Conservation (phyloP, 2,888 invertebrate genomes). For the Seira sanloemensis region DNA sequence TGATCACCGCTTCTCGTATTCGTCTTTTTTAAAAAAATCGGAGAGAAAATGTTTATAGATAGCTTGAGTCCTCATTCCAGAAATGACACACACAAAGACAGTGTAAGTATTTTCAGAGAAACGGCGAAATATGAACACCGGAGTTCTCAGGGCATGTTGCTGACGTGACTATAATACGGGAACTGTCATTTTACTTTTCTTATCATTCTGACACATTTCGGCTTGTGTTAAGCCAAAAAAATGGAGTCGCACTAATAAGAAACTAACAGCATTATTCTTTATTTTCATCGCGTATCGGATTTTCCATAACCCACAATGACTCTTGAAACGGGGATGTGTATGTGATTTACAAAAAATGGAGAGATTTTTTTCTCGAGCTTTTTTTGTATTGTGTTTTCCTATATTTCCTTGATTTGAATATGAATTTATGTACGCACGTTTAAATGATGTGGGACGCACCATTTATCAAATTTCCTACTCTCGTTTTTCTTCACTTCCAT, state of each 20-base stretch:
- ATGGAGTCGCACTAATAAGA: neutral
- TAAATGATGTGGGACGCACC: too few relatives aligned
- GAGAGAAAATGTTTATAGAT: neutral
- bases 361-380: neutral
- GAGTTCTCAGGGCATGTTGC: too few relatives aligned
- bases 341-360: neutral
- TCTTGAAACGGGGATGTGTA: slow-evolving; percentile 10
- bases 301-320: slow-evolving; percentile 3
- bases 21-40: neutral
- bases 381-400: neutral
- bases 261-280: neutral
- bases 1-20: neutral
- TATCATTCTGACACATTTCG: slow-evolving; percentile 45
- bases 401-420: neutral
- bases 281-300: slow-evolving; percentile 20
- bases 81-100: slow-evolving; percentile 44
- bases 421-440: too few relatives aligned
- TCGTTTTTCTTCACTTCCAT: neutral
- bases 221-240: neutral
- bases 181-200: slow-evolving; percentile 27
- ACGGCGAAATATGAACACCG: slow-evolving; percentile 22
- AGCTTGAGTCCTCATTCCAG: slow-evolving; percentile 37
- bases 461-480: neutral
- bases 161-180: slow-evolving; percentile 19
- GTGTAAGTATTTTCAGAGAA: slow-evolving; percentile 12